Evolutionary conservation across 2,113 vertebrate genomes (phyloP).

Genomic region (Lamprologus sp.): DNA sequence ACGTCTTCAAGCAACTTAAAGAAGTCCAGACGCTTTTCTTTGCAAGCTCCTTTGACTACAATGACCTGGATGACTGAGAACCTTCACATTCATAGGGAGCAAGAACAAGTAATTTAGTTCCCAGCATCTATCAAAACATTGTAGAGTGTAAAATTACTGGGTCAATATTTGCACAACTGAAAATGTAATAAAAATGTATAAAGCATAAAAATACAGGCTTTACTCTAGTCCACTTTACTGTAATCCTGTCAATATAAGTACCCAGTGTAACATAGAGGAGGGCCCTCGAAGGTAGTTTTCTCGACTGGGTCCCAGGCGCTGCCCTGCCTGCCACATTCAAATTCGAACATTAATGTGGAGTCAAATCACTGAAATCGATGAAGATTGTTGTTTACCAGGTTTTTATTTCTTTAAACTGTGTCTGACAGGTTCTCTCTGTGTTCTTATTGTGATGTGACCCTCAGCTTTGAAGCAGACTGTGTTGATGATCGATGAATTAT

Average conservation of each 20-base stretch:
- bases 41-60: too few relatives aligned
- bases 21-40: too few relatives aligned
- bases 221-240: neutral
- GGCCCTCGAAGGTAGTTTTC: neutral
- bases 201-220: neutral
- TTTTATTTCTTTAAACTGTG: constrained; percentile 19
- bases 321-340: too few relatives aligned
- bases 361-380: neutral
- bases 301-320: neutral
- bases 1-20: too few relatives aligned
- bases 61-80: too few relatives aligned
- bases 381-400: neutral
- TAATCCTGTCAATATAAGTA: neutral
- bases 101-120: neutral
- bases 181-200: neutral
- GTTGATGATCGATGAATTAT: neutral
- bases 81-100: accelerated
- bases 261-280: neutral
- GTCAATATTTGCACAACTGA: neutral
- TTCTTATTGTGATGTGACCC: neutral
- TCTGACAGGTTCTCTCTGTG: neutral
- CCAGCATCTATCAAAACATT: neutral
- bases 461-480: neutral
- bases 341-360: neutral
- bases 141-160: neutral